Base-by-base conservation (phyloP, 2,113 vertebrate genomes). In the Halichoeres trimaculatus region DNA sequence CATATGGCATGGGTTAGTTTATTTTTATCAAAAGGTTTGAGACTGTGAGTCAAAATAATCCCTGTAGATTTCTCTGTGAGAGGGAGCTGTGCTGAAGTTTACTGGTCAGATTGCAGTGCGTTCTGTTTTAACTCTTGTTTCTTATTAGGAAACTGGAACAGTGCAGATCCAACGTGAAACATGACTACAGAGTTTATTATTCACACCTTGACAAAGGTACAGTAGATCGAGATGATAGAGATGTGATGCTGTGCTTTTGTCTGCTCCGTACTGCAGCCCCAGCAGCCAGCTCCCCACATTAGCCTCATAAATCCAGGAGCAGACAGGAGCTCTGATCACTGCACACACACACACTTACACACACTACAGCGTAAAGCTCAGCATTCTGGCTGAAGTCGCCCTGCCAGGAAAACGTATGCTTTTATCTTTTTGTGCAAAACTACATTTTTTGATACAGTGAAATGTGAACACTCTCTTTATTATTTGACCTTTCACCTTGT, bases 231-330 rank as follows among this genome's bases (percentile, higher is more conserved):
- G 45, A 81, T 60, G 35, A 14, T 17, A 53, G 8, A 22, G 45
- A 81, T 60, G 35, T 38, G 38, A 65, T 72, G 70, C 45, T 2
- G 19, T 75, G 72, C 58, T 56, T 76, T 78, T 64, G 74, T 83
- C 74, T 76, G 65, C 74, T 48, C 62, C 36, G 64, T 59, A 64
- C 73, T 75, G 75, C 80, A 79, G 78, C 50, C 63, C 60, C 56
- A 81, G 70, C 78, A 88, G 73, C 66, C 69, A 78, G 62, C 81
- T 73, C 73, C 79, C 75, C 76, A 81, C 85, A 85, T 68, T 85
- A 83, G 81, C 74, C 47, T 78, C 78, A 78, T 88, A 83, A 88
- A 91, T 90, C 72, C 68, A 80, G 56, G 11, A 35, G 34, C 61
- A 40, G 74, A 79, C 82, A 85, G 69, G 35, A 75, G 71, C 63